phyloP scores from a whole-genome alignment of 2,797 vertebrate species.

The Rhyacichthys aspro region DNA sequence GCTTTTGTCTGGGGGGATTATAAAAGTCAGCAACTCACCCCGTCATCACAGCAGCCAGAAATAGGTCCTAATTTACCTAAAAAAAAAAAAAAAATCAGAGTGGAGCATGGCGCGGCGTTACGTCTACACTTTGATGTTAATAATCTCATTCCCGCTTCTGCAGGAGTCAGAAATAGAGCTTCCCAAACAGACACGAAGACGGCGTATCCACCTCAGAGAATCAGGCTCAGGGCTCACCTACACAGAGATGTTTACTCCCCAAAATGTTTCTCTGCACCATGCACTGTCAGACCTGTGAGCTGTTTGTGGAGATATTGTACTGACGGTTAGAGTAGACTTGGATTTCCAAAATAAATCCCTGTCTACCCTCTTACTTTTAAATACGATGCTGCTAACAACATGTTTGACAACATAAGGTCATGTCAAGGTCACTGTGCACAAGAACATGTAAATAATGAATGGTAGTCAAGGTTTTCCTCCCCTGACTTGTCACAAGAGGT shows the following conservation, averaged over 20 bases:
- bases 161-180: slow-evolving; percentile 49
- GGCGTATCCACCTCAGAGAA: slow-evolving; percentile 37
- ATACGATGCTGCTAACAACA: neutral
- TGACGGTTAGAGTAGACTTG: neutral
- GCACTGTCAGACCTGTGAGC: neutral
- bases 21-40: slow-evolving; percentile 68
- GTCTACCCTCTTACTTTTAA: too few species aligned
- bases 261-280: neutral
- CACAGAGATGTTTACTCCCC: neutral
- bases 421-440: neutral
- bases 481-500: too few species aligned
- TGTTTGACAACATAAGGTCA: neutral
- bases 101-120: slow-evolving; percentile 42
- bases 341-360: neutral
- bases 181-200: slow-evolving; percentile 35
- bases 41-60: slow-evolving; percentile 61
- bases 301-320: neutral
- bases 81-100: slow-evolving; percentile 30
- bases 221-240: slow-evolving; percentile 2
- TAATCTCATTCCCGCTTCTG: slow-evolving; percentile 70
- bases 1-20: slow-evolving; percentile 72
- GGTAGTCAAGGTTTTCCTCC: too few species aligned
- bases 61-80: slow-evolving; percentile 68
- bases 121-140: slow-evolving; percentile 73
- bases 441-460: neutral